Base-by-base conservation (phyloP, 2,797 vertebrate genomes). In the Bufotes viridis region DNA sequence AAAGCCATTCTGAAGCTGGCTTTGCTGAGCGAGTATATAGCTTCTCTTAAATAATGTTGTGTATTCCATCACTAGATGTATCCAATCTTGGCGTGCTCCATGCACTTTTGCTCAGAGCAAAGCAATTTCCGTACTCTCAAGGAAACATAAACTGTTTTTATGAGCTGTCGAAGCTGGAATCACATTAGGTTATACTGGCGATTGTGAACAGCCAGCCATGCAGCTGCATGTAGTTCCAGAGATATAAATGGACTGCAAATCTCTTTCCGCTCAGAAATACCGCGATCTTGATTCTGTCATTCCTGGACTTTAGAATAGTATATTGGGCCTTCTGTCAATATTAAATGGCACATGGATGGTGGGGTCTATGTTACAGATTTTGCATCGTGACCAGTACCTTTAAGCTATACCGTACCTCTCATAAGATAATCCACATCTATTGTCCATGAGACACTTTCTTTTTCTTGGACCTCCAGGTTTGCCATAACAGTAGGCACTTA, bases 21-120 rank as follows among this genome's bases (percentile, higher is more conserved):
- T 17, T 78, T 78, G 7, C 53, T 24, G n/a, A 17, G n/a, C 1
- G 14, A 57, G 53, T 78, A 24, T 78, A 26, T 9, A 22, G 34
- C 70, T 42, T 74, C 70, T 49, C 70, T 10, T 20, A 42, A 74
- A 22, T 49, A 74, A 74, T 49, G 34, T 18, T 74, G 70, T 78
- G n/a, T 69, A 86, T 86, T 78, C 60, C 76, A 67, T 67, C 76
- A 63, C 69, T 49, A 26, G 22, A 24, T 78, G 74, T 53, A 63
- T 79, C 74, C 84, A 86, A 78, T 86, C 78, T 57, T 86, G n/a
- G 42, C 69, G 61, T 86, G 84, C 84, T 78, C 58, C 57, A 72
- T 84, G 70, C 24, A 60, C 69, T n/a, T 78, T 78, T 78, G 74
- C 58, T 86, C 20, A 78, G 15, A 67, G 84, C 74, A 79, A 86